These are phyloP conservation scores for Oligia strigilis DNA, from an alignment of 2,888 invertebrate genomes.

Conservation along the genomic window DNA sequence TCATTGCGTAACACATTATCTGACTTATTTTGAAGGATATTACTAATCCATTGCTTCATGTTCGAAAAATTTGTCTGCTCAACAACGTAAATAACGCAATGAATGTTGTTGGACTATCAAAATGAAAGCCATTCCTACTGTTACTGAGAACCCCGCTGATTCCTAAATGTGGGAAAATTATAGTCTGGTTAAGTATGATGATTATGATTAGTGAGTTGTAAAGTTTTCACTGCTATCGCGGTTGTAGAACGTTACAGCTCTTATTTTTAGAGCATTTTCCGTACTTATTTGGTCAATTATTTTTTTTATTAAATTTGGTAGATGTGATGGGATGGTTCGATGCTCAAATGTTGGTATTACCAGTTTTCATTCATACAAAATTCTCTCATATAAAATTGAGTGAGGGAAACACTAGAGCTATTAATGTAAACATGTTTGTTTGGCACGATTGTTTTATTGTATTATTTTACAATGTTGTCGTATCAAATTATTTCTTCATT, in stretches of 20 bases:
- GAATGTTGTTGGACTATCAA: too few relatives aligned
- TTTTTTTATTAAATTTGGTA: not conserved
- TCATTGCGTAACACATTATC: too few relatives aligned
- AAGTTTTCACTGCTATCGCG: not conserved
- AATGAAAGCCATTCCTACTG: too few relatives aligned
- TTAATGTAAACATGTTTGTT: slow-evolving; percentile 14
- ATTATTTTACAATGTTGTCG: slow-evolving; percentile 2
- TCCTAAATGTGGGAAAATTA: not conserved
- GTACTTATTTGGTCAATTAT: not conserved
- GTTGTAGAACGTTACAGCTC: not conserved
- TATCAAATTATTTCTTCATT: slow-evolving; percentile 7
- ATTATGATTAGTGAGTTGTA: not conserved
- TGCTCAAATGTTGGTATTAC: slow-evolving; percentile 29
- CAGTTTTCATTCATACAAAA: slow-evolving; percentile 43
- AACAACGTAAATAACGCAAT: too few relatives aligned
- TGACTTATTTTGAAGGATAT: too few relatives aligned
- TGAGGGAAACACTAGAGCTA: slow-evolving; percentile 24
- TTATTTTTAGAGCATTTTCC: slow-evolving; percentile 5
- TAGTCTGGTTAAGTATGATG: not conserved
- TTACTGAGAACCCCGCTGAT: too few relatives aligned
- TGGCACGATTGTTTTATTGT: slow-evolving; percentile 18
- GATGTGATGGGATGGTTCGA: not conserved
- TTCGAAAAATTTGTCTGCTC: too few relatives aligned
- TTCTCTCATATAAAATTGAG: slow-evolving; percentile 12
- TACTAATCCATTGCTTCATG: too few relatives aligned